phyloP scores from a whole-genome alignment of 2,888 invertebrate genomes.

The Bruchidius siliquastri region DNA sequence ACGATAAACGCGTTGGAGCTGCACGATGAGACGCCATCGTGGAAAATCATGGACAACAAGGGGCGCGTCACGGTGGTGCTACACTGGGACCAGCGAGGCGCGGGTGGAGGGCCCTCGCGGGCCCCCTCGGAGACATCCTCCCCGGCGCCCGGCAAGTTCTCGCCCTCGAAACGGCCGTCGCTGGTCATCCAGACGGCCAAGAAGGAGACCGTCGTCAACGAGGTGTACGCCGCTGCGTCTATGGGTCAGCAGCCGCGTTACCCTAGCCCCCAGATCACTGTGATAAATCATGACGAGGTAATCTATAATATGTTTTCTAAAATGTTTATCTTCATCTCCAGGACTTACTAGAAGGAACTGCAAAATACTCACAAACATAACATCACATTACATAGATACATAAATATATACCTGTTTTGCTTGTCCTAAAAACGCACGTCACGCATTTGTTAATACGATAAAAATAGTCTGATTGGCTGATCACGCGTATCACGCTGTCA shows the following conservation, averaged over 20 bases:
- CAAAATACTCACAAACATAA: no score
- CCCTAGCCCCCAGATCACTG: constrained; percentile 82
- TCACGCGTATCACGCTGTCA: no score
- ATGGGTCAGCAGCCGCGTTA: constrained; percentile 33
- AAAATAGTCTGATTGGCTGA: no score
- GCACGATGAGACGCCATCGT: constrained; percentile 94
- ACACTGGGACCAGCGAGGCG: constrained; percentile 85
- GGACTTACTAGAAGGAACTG: no score
- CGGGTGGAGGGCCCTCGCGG: constrained; percentile 50
- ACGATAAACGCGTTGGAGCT: constrained; percentile 92
- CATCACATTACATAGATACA: no score
- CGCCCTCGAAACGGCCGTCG: constrained; percentile 61
- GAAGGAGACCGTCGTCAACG: constrained; percentile 59
- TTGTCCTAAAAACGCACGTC: no score
- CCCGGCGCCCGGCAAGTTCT: constrained; percentile 52
- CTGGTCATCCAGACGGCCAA: constrained; percentile 55
- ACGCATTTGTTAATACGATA: no score
- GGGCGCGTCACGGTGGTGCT: constrained; percentile 94
- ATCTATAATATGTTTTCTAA: not conserved
- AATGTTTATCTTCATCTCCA: no score
- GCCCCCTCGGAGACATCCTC: constrained; percentile 52
- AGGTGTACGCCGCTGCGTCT: constrained; percentile 42
- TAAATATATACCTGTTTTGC: no score
- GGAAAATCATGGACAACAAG: constrained; percentile 98
- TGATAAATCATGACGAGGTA: constrained; percentile 89